Base-by-base conservation (phyloP, 2,113 vertebrate genomes). In the Delphinus delphis region DNA sequence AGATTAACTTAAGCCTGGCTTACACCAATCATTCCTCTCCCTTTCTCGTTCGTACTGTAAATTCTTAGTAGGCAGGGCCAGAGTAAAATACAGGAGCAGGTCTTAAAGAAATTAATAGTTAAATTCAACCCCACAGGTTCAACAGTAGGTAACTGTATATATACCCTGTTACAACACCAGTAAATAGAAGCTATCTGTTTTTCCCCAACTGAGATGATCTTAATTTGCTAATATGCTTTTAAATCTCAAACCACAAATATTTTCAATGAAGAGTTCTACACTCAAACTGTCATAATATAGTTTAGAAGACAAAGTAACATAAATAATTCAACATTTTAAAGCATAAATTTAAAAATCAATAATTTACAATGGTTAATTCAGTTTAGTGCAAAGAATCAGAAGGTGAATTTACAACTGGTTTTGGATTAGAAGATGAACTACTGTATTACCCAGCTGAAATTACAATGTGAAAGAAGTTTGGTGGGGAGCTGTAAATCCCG, bases 301-400 rank as follows among this genome's bases (percentile, higher is more conserved):
- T 83, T 96, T 31, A 80, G 92, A 63, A 96, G 88, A 92, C 79
- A 94, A 38, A 0, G 0, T 41, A 76, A 91, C 67, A 95, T 90
- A 68, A 93, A 96, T 98, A 95, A 98, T 97, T 96, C 89, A 98
- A 17, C 74, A 85, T 26, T 91, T 90, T 95, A 50, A 95, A 96
- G 58, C 92, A 74, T 93, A 97, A 71, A 17, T 41, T 7, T 33
- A 77, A 71, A 90, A 96, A 91, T 93, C 96, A 82, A n/a, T 97
- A 88, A 83, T 68, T 65, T 90, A 25, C 6, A 15, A 70, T 36
- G 53, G 0, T 0, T 91, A 97, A 95, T 95, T 93, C 90, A 96
- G 91, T 58, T 97, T 95, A 96, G 95, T 50, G 41, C 38, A 95
- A 90, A 94, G 83, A 83, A 80, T 20, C 67, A 94, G 85, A 96